A percentile compares a stretch with the other conserved stretches of the same genome.
Evolutionary conservation across 2,113 vertebrate genomes (phyloP).

Genomic region (Poecile atricapillus): DNA sequence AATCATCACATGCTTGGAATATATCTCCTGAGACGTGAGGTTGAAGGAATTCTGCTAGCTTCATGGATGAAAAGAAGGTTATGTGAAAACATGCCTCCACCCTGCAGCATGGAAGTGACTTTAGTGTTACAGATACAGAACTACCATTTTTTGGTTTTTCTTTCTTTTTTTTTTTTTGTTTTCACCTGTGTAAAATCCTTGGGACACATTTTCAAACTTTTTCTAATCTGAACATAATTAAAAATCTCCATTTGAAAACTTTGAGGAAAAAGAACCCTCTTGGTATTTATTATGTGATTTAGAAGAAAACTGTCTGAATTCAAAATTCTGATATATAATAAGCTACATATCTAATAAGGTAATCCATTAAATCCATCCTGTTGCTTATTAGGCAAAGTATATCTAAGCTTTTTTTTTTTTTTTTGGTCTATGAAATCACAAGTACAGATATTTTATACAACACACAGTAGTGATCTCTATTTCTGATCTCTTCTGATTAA

Average conservation of each 20-base stretch:
- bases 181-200: background rate
- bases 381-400: background rate
- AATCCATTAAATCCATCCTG: background rate
- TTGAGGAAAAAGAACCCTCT: background rate
- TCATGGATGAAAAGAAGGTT: background rate
- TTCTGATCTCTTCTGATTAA: background rate
- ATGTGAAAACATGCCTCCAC: background rate
- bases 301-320: background rate
- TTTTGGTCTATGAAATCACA: background rate
- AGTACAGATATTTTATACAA: background rate
- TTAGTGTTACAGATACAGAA: background rate
- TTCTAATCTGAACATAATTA: background rate
- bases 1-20: background rate
- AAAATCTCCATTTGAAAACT: background rate
- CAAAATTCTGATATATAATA: background rate
- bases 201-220: background rate
- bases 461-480: background rate
- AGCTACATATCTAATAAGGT: background rate
- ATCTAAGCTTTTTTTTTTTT: background rate
- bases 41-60: background rate
- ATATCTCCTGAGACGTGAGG: background rate
- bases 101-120: background rate
- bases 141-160: background rate
- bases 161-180: background rate
- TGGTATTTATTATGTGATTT: background rate